Evolutionary conservation across 2,797 vertebrate species (phyloP).

Genomic region (Sternotherus odoratus): DNA sequence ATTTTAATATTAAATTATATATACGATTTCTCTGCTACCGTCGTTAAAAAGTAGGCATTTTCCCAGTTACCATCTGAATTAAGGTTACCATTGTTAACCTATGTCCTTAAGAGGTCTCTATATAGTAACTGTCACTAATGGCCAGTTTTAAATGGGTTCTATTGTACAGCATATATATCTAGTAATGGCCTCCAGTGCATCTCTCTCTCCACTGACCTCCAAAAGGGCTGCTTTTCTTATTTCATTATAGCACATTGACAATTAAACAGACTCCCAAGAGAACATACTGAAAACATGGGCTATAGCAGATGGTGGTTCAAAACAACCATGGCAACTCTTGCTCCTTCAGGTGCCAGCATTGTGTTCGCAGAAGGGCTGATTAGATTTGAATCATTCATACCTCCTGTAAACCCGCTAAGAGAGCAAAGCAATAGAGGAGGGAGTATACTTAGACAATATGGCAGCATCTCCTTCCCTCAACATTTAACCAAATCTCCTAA

Average conservation of each 20-base stretch:
- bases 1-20: neutral
- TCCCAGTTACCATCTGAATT: neutral
- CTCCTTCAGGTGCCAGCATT: neutral
- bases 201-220: neutral
- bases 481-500: rapidly evolving
- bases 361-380: neutral
- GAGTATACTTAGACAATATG: rapidly evolving
- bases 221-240: neutral
- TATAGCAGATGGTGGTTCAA: neutral
- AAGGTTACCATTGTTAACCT: neutral
- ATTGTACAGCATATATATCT: neutral
- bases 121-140: neutral
- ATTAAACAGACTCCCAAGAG: neutral
- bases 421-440: neutral
- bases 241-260: neutral
- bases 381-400: neutral
- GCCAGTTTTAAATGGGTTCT: slow-evolving; percentile 2
- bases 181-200: neutral
- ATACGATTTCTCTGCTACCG: neutral
- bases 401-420: neutral
- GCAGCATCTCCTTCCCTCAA: neutral
- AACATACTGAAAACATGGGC: neutral
- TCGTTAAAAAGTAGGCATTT: neutral
- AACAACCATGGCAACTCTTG: neutral
- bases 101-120: neutral